These are phyloP conservation scores for Rutilus rutilus DNA, from an alignment of 2,113 vertebrate species.

Conservation along the genomic window DNA sequence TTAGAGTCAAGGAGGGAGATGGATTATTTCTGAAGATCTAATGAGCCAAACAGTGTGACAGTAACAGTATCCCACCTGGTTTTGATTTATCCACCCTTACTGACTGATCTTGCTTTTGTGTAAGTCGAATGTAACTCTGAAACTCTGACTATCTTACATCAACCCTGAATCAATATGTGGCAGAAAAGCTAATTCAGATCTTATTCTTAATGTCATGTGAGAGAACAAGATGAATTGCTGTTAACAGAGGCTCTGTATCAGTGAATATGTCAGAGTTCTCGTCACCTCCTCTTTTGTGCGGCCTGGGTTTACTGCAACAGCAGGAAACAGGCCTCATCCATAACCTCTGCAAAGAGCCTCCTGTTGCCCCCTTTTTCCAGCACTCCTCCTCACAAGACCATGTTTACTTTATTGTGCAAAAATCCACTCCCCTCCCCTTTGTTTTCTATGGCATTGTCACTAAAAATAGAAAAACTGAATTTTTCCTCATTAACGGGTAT, in stretches of 20 bases:
- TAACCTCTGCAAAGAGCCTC: slow-evolving; percentile 42
- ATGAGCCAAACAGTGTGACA: neutral
- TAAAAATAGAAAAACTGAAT: neutral
- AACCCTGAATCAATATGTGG: neutral
- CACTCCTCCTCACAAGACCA: neutral
- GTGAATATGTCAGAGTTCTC: slow-evolving; percentile 42
- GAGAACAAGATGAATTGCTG: slow-evolving; percentile 63
- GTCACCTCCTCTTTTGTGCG: slow-evolving; percentile 51
- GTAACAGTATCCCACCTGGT: neutral
- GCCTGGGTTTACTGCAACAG: slow-evolving; percentile 49
- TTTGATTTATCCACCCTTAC: neutral
- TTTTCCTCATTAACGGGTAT: neutral
- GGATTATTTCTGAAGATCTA: neutral
- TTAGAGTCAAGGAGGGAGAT: neutral
- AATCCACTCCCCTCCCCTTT: slow-evolving; percentile 6
- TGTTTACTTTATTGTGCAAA: slow-evolving; percentile 39
- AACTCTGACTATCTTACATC: neutral
- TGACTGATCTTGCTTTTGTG: neutral
- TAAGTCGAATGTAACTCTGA: neutral
- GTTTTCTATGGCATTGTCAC: neutral
- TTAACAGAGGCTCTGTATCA: slow-evolving; percentile 34
- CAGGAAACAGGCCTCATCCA: slow-evolving; percentile 51
- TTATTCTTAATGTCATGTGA: slow-evolving; percentile 54
- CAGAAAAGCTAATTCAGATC: slow-evolving; percentile 59
- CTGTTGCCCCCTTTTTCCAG: neutral